Percentiles rank a stretch among this genome's conserved stretches.
phyloP scores from a whole-genome alignment of 2,113 vertebrate genomes.

The Oryzias celebensis region DNA sequence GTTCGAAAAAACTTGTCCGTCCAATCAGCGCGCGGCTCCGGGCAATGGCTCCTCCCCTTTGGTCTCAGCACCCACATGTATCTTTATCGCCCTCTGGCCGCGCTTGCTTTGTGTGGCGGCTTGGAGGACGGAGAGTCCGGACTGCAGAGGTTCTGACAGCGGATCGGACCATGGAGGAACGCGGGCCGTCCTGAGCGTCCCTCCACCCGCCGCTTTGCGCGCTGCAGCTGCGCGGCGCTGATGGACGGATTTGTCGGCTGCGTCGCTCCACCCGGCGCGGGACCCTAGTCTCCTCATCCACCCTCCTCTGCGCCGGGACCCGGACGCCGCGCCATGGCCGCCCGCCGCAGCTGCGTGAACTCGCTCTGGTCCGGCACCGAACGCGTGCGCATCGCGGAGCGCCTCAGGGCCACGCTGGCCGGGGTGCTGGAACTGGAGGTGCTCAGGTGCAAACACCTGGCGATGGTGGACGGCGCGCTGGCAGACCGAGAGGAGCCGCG shows the following conservation, averaged over 20 bases:
- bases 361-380: constrained; percentile 82
- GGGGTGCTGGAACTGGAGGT: constrained; percentile 82
- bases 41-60: constrained; percentile 60
- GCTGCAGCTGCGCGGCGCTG: too few relatives aligned
- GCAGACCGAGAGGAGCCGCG: constrained; percentile 53
- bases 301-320: constrained; percentile 4
- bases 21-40: constrained; percentile 60
- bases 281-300: constrained; percentile 23
- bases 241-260: background rate
- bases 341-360: constrained; percentile 73
- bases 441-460: constrained; percentile 76
- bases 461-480: constrained; percentile 74
- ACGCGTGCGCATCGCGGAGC: constrained; percentile 80
- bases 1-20: constrained; percentile 74
- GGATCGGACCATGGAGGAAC: too few relatives aligned
- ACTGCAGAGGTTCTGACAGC: background rate
- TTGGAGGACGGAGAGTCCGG: constrained; percentile 14
- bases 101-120: constrained; percentile 64
- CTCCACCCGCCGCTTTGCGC: background rate
- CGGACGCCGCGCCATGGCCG: constrained; percentile 64
- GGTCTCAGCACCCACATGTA: constrained; percentile 63
- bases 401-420: constrained; percentile 80
- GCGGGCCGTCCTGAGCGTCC: constrained; percentile 1
- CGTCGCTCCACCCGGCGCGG: constrained; percentile 39
- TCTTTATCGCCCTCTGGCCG: constrained; percentile 29